phyloP scores from a whole-genome alignment of 2,888 invertebrate genomes.

The Nemapogon koenigi region DNA sequence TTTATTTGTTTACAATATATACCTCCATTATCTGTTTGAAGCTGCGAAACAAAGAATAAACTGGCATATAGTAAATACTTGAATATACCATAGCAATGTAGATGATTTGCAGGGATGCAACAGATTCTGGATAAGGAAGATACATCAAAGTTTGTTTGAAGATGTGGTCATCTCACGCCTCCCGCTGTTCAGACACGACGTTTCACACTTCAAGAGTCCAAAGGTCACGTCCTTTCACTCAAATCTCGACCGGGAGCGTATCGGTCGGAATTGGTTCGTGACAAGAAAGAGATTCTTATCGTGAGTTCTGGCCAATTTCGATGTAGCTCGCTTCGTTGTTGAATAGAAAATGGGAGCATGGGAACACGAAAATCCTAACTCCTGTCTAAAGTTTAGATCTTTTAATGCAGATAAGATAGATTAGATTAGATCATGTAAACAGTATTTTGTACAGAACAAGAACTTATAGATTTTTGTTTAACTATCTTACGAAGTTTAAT shows the following conservation, averaged over 20 bases:
- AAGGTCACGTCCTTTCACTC: conserved; percentile 61
- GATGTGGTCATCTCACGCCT: conserved; percentile 35
- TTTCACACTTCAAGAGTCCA: conserved; percentile 51
- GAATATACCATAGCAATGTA: background rate
- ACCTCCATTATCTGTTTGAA: too few relatives aligned
- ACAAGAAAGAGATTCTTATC: conserved; percentile 59
- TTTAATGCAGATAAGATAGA: background rate
- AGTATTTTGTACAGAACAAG: too few relatives aligned
- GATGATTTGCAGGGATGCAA: background rate
- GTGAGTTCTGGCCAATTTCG: conserved; percentile 60
- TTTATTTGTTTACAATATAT: too few relatives aligned
- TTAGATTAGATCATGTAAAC: too few relatives aligned
- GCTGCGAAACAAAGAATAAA: background rate
- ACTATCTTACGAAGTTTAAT: too few relatives aligned
- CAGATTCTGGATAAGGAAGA: background rate
- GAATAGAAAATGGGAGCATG: conserved; percentile 55
- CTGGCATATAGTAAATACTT: background rate
- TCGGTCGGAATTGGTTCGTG: conserved; percentile 57
- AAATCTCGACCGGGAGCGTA: conserved; percentile 54
- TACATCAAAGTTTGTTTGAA: conserved; percentile 7
- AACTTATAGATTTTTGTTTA: too few relatives aligned
- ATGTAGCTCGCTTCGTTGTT: conserved; percentile 44
- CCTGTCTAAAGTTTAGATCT: conserved; percentile 4
- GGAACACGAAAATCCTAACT: conserved; percentile 26
- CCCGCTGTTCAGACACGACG: conserved; percentile 55